Percentiles rank a stretch among this genome's conserved stretches.
phyloP scores from a whole-genome alignment of 2,797 vertebrate species.

The Arremon aurantiirostris region DNA sequence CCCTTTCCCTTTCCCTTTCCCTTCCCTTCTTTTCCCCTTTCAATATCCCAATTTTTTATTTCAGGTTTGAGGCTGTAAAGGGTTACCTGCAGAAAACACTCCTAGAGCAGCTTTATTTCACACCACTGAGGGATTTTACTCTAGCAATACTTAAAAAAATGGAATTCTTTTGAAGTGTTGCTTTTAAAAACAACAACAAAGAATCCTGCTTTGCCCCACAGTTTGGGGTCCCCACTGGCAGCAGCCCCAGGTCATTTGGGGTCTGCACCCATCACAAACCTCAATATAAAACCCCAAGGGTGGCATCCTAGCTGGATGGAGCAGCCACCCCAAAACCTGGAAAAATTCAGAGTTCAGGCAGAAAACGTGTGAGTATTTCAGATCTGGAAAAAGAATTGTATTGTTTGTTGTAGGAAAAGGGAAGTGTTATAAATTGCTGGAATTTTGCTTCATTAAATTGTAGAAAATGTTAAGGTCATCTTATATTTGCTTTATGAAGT shows the following conservation, averaged over 20 bases:
- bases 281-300: neutral
- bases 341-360: neutral
- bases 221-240: neutral
- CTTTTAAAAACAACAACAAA: neutral
- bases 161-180: neutral
- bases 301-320: neutral
- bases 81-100: neutral
- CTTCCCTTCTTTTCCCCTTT: too few relatives aligned
- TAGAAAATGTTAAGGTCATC: neutral
- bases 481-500: neutral
- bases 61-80: neutral
- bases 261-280: neutral
- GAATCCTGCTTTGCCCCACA: neutral
- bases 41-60: too few relatives aligned
- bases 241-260: neutral
- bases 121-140: neutral
- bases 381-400: neutral
- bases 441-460: neutral
- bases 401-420: neutral
- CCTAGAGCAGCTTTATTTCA: neutral
- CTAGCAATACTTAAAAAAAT: neutral
- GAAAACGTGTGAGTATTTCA: fast-evolving
- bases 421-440: neutral
- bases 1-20: neutral
- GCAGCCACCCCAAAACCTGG: neutral